Evolutionary conservation across 37 sponge, comb jelly and placozoan species (phyloP).

Genomic region (Mnemiopsis leidyi): DNA sequence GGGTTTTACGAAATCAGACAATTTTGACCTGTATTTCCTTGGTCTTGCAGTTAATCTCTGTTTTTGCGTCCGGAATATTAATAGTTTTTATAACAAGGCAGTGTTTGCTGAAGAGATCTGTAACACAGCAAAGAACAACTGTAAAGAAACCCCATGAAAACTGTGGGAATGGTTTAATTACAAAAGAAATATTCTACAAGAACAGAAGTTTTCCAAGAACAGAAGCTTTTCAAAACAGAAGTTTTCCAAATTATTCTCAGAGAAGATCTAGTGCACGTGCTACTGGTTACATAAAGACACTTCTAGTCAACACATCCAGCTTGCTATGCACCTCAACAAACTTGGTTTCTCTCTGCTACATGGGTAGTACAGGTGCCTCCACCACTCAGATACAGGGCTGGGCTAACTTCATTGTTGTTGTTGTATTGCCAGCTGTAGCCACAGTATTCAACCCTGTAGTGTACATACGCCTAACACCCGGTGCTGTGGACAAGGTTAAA

Average conservation of each 20-base stretch:
- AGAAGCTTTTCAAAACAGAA: too few species aligned
- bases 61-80: background rate
- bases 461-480: background rate
- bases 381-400: background rate
- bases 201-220: too few species aligned
- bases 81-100: background rate
- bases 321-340: background rate
- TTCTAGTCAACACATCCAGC: background rate
- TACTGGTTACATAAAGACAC: background rate
- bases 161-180: too few species aligned
- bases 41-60: background rate
- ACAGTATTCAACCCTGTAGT: background rate
- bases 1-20: background rate
- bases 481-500: background rate
- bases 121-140: too few species aligned
- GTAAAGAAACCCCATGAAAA: too few species aligned
- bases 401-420: background rate
- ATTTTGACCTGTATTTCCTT: background rate
- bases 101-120: too few species aligned
- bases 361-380: background rate
- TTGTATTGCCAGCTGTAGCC: background rate
- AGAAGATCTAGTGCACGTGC: too few species aligned
- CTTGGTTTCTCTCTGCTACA: background rate
- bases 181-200: too few species aligned
- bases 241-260: too few species aligned